These are phyloP conservation scores for Xestia rhomboidea DNA, from an alignment of 2,888 invertebrate genomes.

Conservation along the genomic window DNA sequence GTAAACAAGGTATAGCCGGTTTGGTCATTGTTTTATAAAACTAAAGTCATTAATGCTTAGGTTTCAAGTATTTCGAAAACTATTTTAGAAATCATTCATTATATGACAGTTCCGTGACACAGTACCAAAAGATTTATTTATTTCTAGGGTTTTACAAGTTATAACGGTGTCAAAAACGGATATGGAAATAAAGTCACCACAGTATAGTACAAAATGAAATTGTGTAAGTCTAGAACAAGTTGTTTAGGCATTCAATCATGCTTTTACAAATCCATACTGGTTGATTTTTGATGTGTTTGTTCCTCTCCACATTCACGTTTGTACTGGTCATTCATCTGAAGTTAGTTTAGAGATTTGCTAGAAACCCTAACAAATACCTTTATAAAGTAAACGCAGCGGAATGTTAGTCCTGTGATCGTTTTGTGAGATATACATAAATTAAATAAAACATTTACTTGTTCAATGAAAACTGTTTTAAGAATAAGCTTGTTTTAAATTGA, in stretches of 20 bases:
- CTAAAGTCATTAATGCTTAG: background rate
- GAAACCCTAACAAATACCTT: constrained; percentile 23
- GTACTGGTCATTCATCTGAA: constrained; percentile 60
- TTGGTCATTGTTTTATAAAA: background rate
- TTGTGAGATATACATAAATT: constrained; percentile 3
- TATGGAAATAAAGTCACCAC: constrained; percentile 88
- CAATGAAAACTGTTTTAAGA: constrained; percentile 4
- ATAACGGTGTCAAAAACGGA: constrained; percentile 89
- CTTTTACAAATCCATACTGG: constrained; percentile 71
- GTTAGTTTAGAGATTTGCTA: constrained; percentile 56
- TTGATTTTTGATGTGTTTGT: constrained; percentile 72
- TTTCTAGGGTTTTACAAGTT: constrained; percentile 90
- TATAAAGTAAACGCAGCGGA: constrained; percentile 16
- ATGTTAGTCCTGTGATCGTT: constrained; percentile 22
- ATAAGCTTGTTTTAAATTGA: constrained; percentile 26
- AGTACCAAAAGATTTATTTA: constrained; percentile 72
- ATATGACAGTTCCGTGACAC: constrained; percentile 2
- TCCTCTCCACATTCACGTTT: constrained; percentile 62
- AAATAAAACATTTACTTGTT: constrained; percentile 34
- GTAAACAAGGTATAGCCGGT: background rate
- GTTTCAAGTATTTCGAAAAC: background rate
- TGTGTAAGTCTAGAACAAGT: constrained; percentile 82
- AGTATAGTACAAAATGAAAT: constrained; percentile 85
- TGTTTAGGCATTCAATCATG: constrained; percentile 74
- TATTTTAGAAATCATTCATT: constrained; percentile 1